Percentiles rank a stretch among this genome's conserved stretches.
Conservation (phyloP, 1,140 invertebrate genomes). For the Armadillidium nasatum region DNA sequence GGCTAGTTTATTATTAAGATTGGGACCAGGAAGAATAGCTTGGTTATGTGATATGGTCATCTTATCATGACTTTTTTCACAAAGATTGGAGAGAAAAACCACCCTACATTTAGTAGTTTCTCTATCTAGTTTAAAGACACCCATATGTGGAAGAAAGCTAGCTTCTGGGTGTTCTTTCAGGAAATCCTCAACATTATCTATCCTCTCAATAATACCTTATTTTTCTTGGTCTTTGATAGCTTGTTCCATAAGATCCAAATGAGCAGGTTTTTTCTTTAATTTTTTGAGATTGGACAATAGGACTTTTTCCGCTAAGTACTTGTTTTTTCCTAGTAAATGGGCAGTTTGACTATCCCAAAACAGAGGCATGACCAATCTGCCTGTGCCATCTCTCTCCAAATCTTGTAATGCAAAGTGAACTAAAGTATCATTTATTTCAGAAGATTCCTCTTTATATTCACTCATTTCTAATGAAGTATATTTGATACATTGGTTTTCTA, state of each 20-base stretch:
- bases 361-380: neutral
- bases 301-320: neutral
- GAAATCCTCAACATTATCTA: neutral
- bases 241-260: neutral
- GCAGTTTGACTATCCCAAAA: neutral
- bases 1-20: slow-evolving; percentile 8
- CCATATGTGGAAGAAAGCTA: slow-evolving; percentile 22
- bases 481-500: too few species aligned
- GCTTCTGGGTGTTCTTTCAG: slow-evolving; percentile 8
- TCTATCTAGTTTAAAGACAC: too few species aligned
- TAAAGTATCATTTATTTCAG: neutral
- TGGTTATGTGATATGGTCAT: slow-evolving; percentile 12
- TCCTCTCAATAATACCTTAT: slow-evolving; percentile 18
- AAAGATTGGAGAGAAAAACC: slow-evolving; percentile 18
- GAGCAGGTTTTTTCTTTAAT: neutral
- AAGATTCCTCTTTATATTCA: neutral
- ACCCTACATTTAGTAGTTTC: too few species aligned
- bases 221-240: neutral
- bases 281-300: neutral
- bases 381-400: neutral
- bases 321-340: neutral
- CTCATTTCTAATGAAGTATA: too few species aligned
- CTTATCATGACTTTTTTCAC: neutral
- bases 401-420: neutral
- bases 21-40: neutral